Conservation (phyloP, 1,140 invertebrate genomes). For the Rhyzopertha dominica region DNA sequence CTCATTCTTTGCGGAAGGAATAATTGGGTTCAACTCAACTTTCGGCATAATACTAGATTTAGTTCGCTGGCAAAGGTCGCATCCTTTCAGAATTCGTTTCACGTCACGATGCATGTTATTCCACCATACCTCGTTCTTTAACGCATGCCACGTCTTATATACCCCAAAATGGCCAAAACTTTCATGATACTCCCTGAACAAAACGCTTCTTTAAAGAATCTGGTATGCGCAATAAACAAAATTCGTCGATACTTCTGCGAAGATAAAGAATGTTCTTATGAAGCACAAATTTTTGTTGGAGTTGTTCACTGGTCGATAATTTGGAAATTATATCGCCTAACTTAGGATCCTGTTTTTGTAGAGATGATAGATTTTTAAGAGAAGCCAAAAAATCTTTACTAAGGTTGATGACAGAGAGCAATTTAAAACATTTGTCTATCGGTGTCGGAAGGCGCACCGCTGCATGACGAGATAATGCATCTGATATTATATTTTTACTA, state of each 20-base stretch:
- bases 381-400: too few relatives aligned
- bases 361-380: too few relatives aligned
- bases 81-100: background rate
- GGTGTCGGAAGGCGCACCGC: background rate
- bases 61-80: background rate
- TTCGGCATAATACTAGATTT: too few relatives aligned
- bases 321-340: too few relatives aligned
- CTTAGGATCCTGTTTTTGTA: too few relatives aligned
- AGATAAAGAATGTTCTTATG: background rate
- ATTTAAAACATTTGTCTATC: constrained; percentile 2
- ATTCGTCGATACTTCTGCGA: constrained; percentile 1
- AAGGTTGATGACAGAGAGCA: background rate
- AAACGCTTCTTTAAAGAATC: background rate
- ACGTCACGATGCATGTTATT: constrained; percentile 3
- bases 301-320: too few relatives aligned
- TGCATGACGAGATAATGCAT: constrained; percentile 4
- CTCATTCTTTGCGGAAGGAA: constrained; percentile 23
- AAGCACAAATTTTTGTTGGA: too few relatives aligned
- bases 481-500: background rate
- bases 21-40: background rate
- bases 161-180: constrained; percentile 6
- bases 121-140: constrained; percentile 4
- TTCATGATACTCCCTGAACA: constrained; percentile 1
- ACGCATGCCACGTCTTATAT: constrained; percentile 4
- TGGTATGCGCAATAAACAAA: constrained; percentile 3